Base-by-base conservation (phyloP, 1,140 invertebrate genomes). In the Teleogryllus occipitalis region DNA sequence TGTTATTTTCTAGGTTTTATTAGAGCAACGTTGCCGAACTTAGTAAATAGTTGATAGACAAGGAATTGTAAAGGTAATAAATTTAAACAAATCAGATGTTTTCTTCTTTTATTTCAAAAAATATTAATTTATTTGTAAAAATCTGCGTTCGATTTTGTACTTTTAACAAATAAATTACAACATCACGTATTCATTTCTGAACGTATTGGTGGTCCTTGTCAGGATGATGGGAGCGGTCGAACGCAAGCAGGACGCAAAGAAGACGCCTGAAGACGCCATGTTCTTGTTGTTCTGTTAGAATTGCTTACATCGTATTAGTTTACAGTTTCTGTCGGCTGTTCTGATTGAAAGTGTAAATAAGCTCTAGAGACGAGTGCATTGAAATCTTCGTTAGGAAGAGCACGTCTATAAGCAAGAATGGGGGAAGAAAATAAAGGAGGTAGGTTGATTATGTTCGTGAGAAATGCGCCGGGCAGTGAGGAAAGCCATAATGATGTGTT, bases 391-490 rank as follows among this genome's bases (percentile, higher is more conserved):
- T 39, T 39, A 39, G 27, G 54, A 65, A 14, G 18, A 14, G 18
- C 54, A 65, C 18, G 7, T 65, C 47, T 5, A 21, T 27, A 39
- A 22, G 46, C 76, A 14, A 79, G 5, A 82, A 87, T 87, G 87
- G 87, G 87, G 48, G 87, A 87, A 84, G 87, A 87, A 79, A 87
- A 87, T 87, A 85, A 82, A 78, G 81, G 79, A n/a, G 49, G 82
- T 82, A 74, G 79, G 47, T 78, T n/a, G 39, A n/a, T 76, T 74
- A 77, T 76, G 77, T 48, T 75, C 48, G n/a, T 39, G 27, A 39
- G 27, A 39, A 39, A 39, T 39, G 27, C 5, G 27, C 27, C 27
- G 27, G 27, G 27, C 27, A 39, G 27, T 39, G 1, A 39, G 27
- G 27, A 39, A 39, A 39, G 27, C 27, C 27, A 39, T 39, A 39